Evolutionary conservation across 1,140 invertebrate species (phyloP).

Genomic region (Eriocheir sinensis): DNA sequence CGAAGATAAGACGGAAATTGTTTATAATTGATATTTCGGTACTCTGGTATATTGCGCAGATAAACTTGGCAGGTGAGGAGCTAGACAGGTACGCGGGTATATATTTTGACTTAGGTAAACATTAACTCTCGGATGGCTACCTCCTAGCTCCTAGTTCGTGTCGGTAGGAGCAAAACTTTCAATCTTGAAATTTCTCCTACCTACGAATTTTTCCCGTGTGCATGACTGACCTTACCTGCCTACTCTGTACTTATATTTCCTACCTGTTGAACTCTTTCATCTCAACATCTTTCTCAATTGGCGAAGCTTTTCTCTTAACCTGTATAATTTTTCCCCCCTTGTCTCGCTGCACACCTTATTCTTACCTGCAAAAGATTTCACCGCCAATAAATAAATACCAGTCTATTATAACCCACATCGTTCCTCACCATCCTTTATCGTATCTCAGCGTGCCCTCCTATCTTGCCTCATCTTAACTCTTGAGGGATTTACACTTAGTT

Average conservation of each 20-base stretch:
- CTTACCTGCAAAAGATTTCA: neutral
- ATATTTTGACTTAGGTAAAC: neutral
- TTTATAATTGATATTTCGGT: conserved; percentile 8
- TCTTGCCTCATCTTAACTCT: neutral
- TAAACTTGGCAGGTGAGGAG: neutral
- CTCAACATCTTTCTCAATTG: neutral
- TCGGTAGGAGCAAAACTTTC: neutral
- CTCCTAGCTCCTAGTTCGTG: no score
- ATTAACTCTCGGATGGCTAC: neutral
- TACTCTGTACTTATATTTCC: neutral
- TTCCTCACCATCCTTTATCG: neutral
- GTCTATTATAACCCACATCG: neutral
- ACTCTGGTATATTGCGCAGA: neutral
- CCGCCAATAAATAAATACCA: neutral
- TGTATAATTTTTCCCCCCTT: neutral
- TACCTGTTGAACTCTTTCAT: conserved; percentile 2
- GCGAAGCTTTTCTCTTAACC: neutral
- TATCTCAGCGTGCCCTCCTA: neutral
- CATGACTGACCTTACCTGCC: neutral
- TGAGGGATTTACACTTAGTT: neutral
- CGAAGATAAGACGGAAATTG: neutral
- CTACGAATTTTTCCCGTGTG: neutral
- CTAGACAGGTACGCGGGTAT: neutral
- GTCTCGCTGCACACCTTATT: neutral
- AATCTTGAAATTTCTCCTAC: neutral